Base-by-base conservation (phyloP, 2,888 invertebrate genomes). In the Scelioninae gen. 1 region DNA sequence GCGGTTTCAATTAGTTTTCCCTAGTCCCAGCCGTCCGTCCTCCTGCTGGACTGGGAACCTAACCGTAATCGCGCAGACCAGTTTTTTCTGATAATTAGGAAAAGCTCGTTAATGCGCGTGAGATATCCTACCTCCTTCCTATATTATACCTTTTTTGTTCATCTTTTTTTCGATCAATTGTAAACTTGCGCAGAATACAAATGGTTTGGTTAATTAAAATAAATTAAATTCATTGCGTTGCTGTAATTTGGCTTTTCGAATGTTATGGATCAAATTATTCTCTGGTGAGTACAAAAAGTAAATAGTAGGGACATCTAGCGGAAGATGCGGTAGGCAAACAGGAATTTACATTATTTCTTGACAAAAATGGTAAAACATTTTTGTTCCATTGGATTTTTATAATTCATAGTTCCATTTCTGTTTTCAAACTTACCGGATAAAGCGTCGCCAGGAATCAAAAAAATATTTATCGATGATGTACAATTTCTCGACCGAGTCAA, bases 1-100 rank as follows among this genome's bases (percentile, higher is more conserved):
- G 91, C 90, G 91, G 89, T 92, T 92, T 92, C 92, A 92, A 92
- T 92, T 92, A 92, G 91, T 92, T 92, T 91, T 91, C 91, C 88
- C 86, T 85, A 84, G 83, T 85, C 79, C 86, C 86, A 71, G 51
- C 86, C 83, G 82, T 86, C 83, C 84, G 68, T 84, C 83, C 83
- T 77, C 77, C 66, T 77, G 76, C 74, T 65, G 74, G 76, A 77
- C 72, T 55, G 82, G 71, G 76, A 83, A 78, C 87, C 88, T 85
- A 85, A 78, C 86, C 91, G 89, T 91, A 91, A 91, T 91, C 91
- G 90, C 87, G 85, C 86, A 88, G 88, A 88, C 87, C 86, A 88
- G 88, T 88, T 90, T 88, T 91, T 89, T 90, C 90, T 89, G 88
- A 90, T 91, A 91, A 92, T 91, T 91, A 91, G 90, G 89, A 89